Evolutionary conservation across 2,888 invertebrate genomes (phyloP).

Genomic region (Abrostola tripartita): DNA sequence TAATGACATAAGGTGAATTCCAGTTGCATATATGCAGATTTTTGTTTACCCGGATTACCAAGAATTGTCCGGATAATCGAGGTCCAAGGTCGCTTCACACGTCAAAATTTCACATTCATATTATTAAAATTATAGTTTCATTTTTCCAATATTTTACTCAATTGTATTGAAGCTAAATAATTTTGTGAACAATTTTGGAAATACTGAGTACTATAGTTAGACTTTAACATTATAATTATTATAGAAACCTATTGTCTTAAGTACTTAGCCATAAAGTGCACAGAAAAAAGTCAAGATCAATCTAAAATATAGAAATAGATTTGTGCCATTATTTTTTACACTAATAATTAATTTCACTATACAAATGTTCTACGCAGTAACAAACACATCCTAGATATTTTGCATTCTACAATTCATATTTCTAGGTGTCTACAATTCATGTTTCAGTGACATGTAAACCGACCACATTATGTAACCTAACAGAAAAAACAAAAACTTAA

Average conservation of each 20-base stretch:
- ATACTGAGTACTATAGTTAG: not conserved
- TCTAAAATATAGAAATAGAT: not conserved
- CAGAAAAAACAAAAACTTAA: conserved; percentile 50
- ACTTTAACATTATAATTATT: not conserved
- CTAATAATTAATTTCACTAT: not conserved
- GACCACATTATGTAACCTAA: conserved; percentile 36
- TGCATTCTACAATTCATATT: not conserved
- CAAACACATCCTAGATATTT: conserved; percentile 32
- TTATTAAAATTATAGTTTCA: too few species aligned
- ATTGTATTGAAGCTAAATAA: not conserved
- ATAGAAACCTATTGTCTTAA: not conserved
- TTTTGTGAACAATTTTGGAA: not conserved
- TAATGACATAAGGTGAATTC: too few species aligned
- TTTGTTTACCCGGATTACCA: not conserved
- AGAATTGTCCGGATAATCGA: not conserved
- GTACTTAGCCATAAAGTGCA: not conserved
- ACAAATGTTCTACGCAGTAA: conserved; percentile 1
- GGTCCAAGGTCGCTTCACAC: not conserved
- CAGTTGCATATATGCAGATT: too few species aligned
- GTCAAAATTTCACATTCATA: not conserved
- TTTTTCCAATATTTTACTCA: too few species aligned
- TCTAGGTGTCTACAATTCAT: conserved; percentile 15
- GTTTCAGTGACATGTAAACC: conserved; percentile 31
- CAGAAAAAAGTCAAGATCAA: too few species aligned
- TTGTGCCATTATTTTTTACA: not conserved